Conservation (phyloP, 1,140 invertebrate species). For the Halictus rubicundus region DNA sequence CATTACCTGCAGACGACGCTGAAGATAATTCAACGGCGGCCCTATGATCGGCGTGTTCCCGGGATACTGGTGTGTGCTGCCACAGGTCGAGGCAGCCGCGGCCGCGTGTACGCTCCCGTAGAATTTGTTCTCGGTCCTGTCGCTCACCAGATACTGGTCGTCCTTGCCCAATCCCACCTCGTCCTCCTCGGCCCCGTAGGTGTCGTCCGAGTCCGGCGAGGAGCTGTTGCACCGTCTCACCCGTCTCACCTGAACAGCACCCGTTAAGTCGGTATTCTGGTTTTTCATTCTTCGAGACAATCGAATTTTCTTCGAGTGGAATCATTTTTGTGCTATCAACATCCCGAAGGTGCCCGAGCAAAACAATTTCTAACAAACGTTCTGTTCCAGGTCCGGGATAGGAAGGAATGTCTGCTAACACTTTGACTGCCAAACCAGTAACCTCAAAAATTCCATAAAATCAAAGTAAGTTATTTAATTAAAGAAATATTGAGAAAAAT, state of each 20-base stretch:
- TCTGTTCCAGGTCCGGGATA: too few species aligned
- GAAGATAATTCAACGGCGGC: slow-evolving; percentile 76
- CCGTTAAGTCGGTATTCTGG: too few species aligned
- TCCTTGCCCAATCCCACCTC: slow-evolving; percentile 87
- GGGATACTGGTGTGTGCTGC: slow-evolving; percentile 77
- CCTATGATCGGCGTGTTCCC: slow-evolving; percentile 77
- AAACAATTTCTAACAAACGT: too few species aligned
- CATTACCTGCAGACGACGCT: slow-evolving; percentile 76
- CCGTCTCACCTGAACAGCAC: slow-evolving; percentile 81
- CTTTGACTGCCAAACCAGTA: too few species aligned
- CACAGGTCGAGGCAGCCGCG: slow-evolving; percentile 73
- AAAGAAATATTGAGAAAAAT: too few species aligned
- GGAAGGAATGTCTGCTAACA: too few species aligned
- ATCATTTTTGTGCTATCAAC: too few species aligned
- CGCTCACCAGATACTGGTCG: slow-evolving; percentile 92
- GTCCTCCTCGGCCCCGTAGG: slow-evolving; percentile 89
- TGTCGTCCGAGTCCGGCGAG: slow-evolving; percentile 91
- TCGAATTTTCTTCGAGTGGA: too few species aligned
- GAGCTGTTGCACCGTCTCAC: slow-evolving; percentile 87
- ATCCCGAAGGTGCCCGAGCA: too few species aligned
- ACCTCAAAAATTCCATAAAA: too few species aligned
- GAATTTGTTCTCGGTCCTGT: slow-evolving; percentile 92
- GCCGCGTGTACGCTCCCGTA: slow-evolving; percentile 85
- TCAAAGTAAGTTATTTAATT: too few species aligned
- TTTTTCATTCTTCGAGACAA: too few species aligned